Conservation (phyloP, 2,797 vertebrate species). For the Epinephelus awoara region DNA sequence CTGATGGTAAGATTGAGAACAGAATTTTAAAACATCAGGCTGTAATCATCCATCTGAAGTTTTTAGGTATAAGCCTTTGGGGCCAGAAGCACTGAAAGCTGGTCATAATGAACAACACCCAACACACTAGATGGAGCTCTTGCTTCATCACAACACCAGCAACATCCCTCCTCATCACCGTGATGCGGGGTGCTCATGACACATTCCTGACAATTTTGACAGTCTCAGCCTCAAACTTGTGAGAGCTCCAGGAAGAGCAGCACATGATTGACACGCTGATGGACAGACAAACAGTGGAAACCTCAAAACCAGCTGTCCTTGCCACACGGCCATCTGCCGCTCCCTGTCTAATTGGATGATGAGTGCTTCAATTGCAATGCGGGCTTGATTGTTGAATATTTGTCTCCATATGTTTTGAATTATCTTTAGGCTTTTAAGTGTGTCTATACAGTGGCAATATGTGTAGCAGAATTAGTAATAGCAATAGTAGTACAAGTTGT, state of each 20-base stretch:
- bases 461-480: conserved; percentile 33
- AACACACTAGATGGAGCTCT: conserved; percentile 79
- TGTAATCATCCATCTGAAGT: conserved; percentile 10
- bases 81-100: background rate
- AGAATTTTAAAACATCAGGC: conserved; percentile 18
- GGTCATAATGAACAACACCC: background rate
- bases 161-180: conserved; percentile 16
- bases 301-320: conserved; percentile 75
- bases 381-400: conserved; percentile 55
- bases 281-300: conserved; percentile 70
- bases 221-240: conserved; percentile 51
- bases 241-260: conserved; percentile 50
- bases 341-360: conserved; percentile 73
- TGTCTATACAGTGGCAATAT: conserved; percentile 21
- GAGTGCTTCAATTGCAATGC: conserved; percentile 47
- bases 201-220: conserved; percentile 68
- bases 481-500: background rate
- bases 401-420: conserved; percentile 63
- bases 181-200: conserved; percentile 42
- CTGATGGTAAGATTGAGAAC: background rate
- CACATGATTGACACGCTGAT: conserved; percentile 72
- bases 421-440: conserved; percentile 9
- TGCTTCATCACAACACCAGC: conserved; percentile 45
- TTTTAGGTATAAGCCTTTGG: background rate
- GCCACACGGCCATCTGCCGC: conserved; percentile 72